Evolutionary conservation across 2,888 invertebrate species (phyloP), one percentile per base, ranked within the genome.

Genomic region (Phrixothrix hirtus): DNA sequence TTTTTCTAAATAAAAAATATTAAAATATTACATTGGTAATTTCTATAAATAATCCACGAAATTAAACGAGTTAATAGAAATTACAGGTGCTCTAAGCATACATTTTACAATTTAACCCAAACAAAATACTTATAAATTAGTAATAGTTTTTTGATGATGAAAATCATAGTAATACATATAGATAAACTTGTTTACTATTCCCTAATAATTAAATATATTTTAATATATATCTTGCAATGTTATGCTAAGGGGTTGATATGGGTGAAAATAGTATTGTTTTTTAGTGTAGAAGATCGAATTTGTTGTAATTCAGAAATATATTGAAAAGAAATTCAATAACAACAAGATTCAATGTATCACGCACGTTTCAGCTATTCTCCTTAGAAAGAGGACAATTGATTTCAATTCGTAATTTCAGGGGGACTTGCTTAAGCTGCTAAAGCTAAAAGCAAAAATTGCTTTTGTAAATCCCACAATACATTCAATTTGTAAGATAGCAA

Each of bases 331-430:
- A 41, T 21, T 41, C 30, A 17, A 41, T 41, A 30, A 41, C 30
- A 39, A 39, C 39, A 15, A 17, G 29, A 27, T 31, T 7, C 27
- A 16, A 17, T 17, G 31, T 30, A 41, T 25, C 39, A 39, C 39
- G 39, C 39, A 39, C 41, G 41, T 41, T 41, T 17, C 29, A 41
- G 12, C n/a, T 29, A 15, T 41, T 31, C 41, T 30, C 21, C 17
- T 31, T 30, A 17, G 30, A 16, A 12, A 17, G 29, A 13, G 41
- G 41, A 41, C 41, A 41, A 41, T 41, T 29, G 30, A 11, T 41
- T 30, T 27, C 10, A 29, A 30, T 21, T 31, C 29, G 13, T 41
- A 31, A 41, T 11, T 41, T 21, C 10, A 16, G 31, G 13, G 41
- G 13, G 31, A 31, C 14, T 21, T 25, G 36, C 36, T 36, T 36